Evolutionary conservation across 2,797 vertebrate genomes (phyloP), one percentile per base, ranked within the genome.

Genomic region (Neosilurus mollespiculum): DNA sequence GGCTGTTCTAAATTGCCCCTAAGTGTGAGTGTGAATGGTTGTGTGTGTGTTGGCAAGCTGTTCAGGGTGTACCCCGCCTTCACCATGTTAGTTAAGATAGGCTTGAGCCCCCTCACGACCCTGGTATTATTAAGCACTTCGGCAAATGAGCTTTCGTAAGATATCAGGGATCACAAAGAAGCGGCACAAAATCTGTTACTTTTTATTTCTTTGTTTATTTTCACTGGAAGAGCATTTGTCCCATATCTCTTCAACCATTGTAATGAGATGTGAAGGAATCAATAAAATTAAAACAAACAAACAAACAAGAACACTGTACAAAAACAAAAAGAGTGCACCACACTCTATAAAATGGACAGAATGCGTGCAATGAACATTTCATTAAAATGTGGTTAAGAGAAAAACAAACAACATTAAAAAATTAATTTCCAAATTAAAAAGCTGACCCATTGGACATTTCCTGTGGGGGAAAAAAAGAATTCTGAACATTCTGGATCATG

Each of bases 291-390:
- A 87, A 85, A 84, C 64, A 80, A 81, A 90, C 86, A 85, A 86
- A 85, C 65, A 78, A 81, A 90, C 85, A 85, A 87, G 84, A 85
- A 78, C 54, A 84, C 81, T 89, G 85, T 90, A 91, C 90, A 92
- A 90, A 90, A 76, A 88, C 83, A 78, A 9, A 76, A 85, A 73
- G 20, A 49, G 65, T 82, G 26, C 53, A 85, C 61, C 53, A 84
- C 71, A 58, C 12, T 84, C 80, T 87, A 88, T 65, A 80, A 81
- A 88, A 76, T 88, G 77, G 78, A 82, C 79, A 83, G 67, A 83
- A 86, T 58, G 58, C 88, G 89, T 90, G 87, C 89, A 91, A 65
- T 88, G 84, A 90, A 88, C 86, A 84, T 90, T 90, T 85, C 80
- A 86, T 85, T 85, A 73, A 75, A 86, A 70, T 75, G 3, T 65